Percentiles rank a stretch among this genome's conserved stretches.
Evolutionary conservation across 2,888 invertebrate genomes (phyloP).

Genomic region (Rotaria sp.): DNA sequence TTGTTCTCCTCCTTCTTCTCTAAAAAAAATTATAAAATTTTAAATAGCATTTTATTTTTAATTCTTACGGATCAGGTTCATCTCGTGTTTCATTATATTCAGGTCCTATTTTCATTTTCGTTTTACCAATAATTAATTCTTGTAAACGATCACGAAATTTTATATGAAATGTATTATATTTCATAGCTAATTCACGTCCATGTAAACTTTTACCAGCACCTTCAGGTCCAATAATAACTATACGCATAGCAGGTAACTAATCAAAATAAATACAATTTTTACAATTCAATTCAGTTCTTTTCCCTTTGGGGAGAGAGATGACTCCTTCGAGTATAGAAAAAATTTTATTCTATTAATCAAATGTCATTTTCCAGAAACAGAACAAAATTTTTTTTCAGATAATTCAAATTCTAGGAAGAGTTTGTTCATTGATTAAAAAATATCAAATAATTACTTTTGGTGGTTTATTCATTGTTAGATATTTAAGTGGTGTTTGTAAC

Average conservation of each 20-base stretch:
- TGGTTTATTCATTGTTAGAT: slow-evolving; percentile 44
- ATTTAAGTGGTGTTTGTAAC: slow-evolving; percentile 48
- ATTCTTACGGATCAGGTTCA: slow-evolving; percentile 33
- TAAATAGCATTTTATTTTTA: too few species aligned
- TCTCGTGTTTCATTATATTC: slow-evolving; percentile 47
- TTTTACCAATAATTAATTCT: slow-evolving; percentile 53
- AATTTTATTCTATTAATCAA: too few species aligned
- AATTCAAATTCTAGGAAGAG: too few species aligned
- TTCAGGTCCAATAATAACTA: slow-evolving; percentile 51
- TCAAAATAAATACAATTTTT: too few species aligned
- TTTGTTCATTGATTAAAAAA: too few species aligned
- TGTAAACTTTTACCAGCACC: slow-evolving; percentile 54
- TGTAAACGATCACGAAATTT: slow-evolving; percentile 54
- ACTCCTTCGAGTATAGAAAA: too few species aligned
- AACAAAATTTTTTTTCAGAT: too few species aligned
- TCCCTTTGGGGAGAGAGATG: too few species aligned
- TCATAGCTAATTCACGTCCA: slow-evolving; percentile 51
- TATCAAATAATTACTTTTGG: background rate
- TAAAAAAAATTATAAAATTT: background rate
- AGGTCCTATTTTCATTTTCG: slow-evolving; percentile 53
- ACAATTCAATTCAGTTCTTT: too few species aligned
- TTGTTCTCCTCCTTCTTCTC: background rate
- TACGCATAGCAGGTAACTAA: slow-evolving; percentile 52
- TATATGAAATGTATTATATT: slow-evolving; percentile 55
- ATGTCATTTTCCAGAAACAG: too few species aligned